These are phyloP conservation scores for Diadophis punctatus DNA, from an alignment of 2,113 vertebrate genomes.

Conservation along the genomic window DNA sequence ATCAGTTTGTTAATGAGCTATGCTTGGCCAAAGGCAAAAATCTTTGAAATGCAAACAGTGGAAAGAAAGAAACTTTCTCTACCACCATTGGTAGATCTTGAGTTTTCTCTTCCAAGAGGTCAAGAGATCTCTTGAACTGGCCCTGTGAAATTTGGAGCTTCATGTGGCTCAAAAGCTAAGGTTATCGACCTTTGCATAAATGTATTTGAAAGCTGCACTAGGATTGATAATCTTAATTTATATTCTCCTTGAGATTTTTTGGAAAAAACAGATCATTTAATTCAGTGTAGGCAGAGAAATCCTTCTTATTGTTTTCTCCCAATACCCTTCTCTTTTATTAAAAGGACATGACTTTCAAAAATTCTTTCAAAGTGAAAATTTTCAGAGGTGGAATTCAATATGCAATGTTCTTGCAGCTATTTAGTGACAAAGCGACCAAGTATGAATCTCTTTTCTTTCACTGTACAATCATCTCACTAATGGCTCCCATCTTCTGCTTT, in stretches of 20 bases:
- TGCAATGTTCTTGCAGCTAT: background rate
- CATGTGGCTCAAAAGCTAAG: background rate
- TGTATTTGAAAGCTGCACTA: background rate
- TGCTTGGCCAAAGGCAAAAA: background rate
- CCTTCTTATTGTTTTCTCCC: background rate
- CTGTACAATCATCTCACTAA: background rate
- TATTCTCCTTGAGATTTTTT: background rate
- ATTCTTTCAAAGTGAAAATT: background rate
- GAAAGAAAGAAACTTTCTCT: background rate
- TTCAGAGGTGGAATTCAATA: background rate
- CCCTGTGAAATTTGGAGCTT: background rate
- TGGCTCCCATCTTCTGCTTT: background rate
- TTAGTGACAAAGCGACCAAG: background rate
- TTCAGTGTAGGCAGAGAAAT: background rate
- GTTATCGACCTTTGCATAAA: background rate
- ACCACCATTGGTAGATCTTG: background rate
- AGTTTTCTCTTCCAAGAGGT: background rate
- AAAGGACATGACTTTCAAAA: background rate
- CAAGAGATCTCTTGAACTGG: background rate
- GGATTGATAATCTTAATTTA: background rate
- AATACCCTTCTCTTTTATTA: background rate
- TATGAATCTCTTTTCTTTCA: background rate
- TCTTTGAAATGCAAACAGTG: background rate
- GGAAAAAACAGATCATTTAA: background rate
- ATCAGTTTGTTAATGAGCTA: background rate